Percentiles rank a stretch among this genome's conserved stretches.
These are phyloP conservation scores for Caenorhabditis latens DNA, from an alignment of 1,140 invertebrate genomes.

Conservation along the genomic window DNA sequence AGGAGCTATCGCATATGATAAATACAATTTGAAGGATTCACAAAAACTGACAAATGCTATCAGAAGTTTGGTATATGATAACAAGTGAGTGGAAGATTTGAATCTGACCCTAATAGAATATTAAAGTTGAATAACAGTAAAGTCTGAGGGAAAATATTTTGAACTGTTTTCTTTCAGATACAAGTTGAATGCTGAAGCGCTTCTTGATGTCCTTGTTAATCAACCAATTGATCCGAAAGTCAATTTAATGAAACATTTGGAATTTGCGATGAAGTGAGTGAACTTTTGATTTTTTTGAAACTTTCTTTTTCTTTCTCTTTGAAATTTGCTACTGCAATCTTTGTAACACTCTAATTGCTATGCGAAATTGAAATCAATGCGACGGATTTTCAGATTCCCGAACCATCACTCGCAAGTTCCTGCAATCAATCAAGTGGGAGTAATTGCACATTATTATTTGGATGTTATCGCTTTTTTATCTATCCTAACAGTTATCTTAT, in stretches of 20 bases:
- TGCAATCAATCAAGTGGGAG: neutral
- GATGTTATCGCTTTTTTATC: neutral
- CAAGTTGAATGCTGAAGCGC: neutral
- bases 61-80: slow-evolving; percentile 46
- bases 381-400: slow-evolving; percentile 5
- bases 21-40: slow-evolving; percentile 28
- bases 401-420: slow-evolving; percentile 6
- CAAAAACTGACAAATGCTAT: slow-evolving; percentile 44
- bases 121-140: no score
- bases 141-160: no score
- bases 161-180: slow-evolving; percentile 45
- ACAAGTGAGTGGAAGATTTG: slow-evolving; percentile 50
- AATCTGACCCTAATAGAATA: no score
- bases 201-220: slow-evolving; percentile 9
- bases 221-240: slow-evolving; percentile 48
- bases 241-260: slow-evolving; percentile 43
- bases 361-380: no score
- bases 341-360: neutral
- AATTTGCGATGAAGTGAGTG: slow-evolving; percentile 45
- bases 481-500: neutral
- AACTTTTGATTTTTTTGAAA: no score
- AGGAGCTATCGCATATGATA: slow-evolving; percentile 54
- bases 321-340: neutral
- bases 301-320: no score
- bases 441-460: slow-evolving; percentile 25